Percentiles rank a stretch among this genome's conserved stretches.
phyloP scores from a whole-genome alignment of 2,797 vertebrate species.

The Dendrocincla tyrannina region DNA sequence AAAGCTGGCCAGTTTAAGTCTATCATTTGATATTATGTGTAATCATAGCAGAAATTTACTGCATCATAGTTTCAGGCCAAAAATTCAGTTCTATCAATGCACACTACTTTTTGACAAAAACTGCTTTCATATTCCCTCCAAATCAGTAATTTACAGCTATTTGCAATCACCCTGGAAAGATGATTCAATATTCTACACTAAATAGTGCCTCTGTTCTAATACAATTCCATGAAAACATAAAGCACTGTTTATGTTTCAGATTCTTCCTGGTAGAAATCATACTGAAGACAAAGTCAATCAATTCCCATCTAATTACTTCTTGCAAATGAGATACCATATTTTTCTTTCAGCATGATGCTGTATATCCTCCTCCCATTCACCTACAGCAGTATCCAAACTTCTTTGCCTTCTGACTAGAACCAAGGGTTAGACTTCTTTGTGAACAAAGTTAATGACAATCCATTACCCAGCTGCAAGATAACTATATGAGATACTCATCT shows the following conservation, averaged over 20 bases:
- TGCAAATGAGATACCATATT: not conserved
- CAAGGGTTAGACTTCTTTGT: not conserved
- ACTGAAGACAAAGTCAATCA: not conserved
- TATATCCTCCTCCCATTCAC: not conserved
- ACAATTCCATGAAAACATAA: not conserved
- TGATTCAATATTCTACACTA: not conserved
- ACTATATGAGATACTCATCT: not conserved
- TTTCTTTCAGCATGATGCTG: not conserved
- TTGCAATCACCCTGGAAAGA: not conserved
- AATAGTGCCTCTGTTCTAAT: not conserved
- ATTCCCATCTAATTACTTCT: not conserved
- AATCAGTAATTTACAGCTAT: not conserved
- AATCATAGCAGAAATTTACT: conserved; percentile 59
- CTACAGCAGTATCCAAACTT: not conserved
- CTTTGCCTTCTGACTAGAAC: not conserved
- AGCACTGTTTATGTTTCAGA: not conserved
- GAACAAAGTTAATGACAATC: not conserved
- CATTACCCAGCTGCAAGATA: not conserved
- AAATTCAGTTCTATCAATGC: conserved; percentile 37
- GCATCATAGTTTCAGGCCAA: conserved; percentile 20
- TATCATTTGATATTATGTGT: conserved; percentile 26
- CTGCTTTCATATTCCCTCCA: not conserved
- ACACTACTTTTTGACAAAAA: conserved; percentile 21
- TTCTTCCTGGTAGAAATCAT: not conserved
- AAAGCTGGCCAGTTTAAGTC: conserved; percentile 64